Evolutionary conservation across 2,888 invertebrate genomes (phyloP), one percentile per base, ranked within the genome.

Genomic region (Drosophila mulleri): DNA sequence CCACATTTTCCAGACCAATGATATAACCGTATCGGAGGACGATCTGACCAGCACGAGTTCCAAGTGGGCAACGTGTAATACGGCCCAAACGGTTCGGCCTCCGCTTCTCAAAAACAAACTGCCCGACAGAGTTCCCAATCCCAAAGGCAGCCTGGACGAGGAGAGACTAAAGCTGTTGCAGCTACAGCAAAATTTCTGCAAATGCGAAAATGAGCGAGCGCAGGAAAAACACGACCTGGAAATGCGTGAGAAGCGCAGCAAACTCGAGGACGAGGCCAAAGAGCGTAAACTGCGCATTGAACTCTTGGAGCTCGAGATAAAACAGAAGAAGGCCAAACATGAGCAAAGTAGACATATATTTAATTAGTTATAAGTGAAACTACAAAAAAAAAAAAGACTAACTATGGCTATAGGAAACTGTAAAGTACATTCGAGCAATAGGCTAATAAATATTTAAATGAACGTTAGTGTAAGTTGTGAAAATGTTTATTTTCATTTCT

Each of bases 281-380:
- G 62, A 62, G 12, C 64, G 64, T 3, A 65, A 42, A 9, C 64
- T 65, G 12, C 64, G 64, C 6, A 48, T 65, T 26, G 41, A 65
- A 6, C 64, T 65, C 3, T 20, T 65, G 35, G 64, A 65, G 16
- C 20, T 65, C 4, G 48, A 65, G 26, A 16, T 65, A 11, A 18
- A 35, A 26, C 35, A 65, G 26, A 50, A 42, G 12, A 65, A 50
- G 42, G 42, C 63, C 41, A 41, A 50, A 62, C 32, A 50, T 26
- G 60, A 52, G 16, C 39, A 39, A 29, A n/a, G 5, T 29, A 16
- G 20, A 37, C 16, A 14, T 14, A 20, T 50, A 35, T 50, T 50
- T 50, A 37, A 52, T 3, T 39, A 60, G 18, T 41, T 20, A 0
- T 39, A 50, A 9, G 5, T 16, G 6, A 3, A 32, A 35, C 9